These are phyloP conservation scores for Drosophila lowei DNA, from an alignment of 1,140 invertebrate species.

Conservation along the genomic window DNA sequence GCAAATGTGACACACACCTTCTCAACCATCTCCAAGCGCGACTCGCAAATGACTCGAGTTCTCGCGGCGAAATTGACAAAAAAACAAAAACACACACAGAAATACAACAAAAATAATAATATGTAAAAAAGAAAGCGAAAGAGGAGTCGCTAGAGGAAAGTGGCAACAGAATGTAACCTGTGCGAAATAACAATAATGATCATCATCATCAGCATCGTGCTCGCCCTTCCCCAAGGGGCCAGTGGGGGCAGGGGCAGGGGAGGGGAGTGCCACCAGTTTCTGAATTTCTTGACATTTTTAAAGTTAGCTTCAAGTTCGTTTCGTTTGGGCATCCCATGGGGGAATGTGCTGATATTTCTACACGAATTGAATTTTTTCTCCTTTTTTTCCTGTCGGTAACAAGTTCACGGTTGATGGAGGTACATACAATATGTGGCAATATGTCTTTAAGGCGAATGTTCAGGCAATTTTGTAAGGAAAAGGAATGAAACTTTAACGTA, in stretches of 20 bases:
- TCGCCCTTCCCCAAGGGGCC: too few relatives aligned
- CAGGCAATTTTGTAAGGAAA: too few relatives aligned
- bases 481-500: too few relatives aligned
- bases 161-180: conserved; percentile 33
- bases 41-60: conserved; percentile 63
- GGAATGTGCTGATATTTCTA: too few relatives aligned
- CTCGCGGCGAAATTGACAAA: conserved; percentile 66
- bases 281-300: conserved; percentile 26
- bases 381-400: too few relatives aligned
- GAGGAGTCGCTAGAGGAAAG: too few relatives aligned
- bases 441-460: too few relatives aligned
- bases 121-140: conserved; percentile 29
- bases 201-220: neutral
- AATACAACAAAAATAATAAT: neutral
- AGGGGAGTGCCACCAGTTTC: conserved; percentile 21
- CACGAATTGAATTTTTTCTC: neutral
- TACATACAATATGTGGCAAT: too few relatives aligned
- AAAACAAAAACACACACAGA: too few relatives aligned
- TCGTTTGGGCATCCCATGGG: too few relatives aligned
- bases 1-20: conserved; percentile 65
- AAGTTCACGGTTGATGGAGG: too few relatives aligned
- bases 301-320: conserved; percentile 15
- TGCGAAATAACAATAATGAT: conserved; percentile 49
- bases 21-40: conserved; percentile 2
- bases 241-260: too few relatives aligned